Base-by-base conservation (phyloP, 2,888 invertebrate genomes). In the Cryptophagus acutangulus region DNA sequence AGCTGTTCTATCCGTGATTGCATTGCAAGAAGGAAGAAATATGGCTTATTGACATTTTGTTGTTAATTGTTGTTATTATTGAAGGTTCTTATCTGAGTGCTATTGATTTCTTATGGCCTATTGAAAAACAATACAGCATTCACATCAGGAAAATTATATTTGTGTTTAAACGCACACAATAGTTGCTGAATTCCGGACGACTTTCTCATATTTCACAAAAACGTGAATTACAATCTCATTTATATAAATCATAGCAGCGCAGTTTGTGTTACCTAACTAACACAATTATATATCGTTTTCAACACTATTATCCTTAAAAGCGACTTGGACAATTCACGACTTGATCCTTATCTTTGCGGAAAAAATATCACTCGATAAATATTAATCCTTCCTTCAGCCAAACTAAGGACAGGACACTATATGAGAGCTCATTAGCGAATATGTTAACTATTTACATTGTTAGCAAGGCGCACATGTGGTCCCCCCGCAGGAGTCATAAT, bases 361-460 rank as follows among this genome's bases (percentile, higher is more conserved):
- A n/a, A n/a, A n/a, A n/a, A n/a, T n/a, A n/a, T n/a, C n/a, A n/a
- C n/a, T n/a, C n/a, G n/a, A n/a, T n/a, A n/a, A n/a, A n/a, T n/a
- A n/a, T n/a, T n/a, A n/a, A n/a, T n/a, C n/a, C n/a, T n/a, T n/a
- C n/a, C n/a, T n/a, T n/a, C n/a, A n/a, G n/a, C n/a, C n/a, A n/a
- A n/a, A n/a, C n/a, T n/a, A n/a, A n/a, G n/a, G n/a, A n/a, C n/a
- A n/a, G n/a, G n/a, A 44, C 44, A 43, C 40, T 35, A 41, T 38
- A 38, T 41, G 41, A 44, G 41, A 46, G 44, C 55, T 64, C 63
- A 66, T 64, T 63, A 63, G 57, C 53, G 52, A 33, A 60, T 60
- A 63, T 65, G 66, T 63, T 65, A 66, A 64, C 59, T 63, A n/a
- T n/a, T n/a, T n/a, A 63, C 62, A 62, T 62, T 63, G 64, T 66